phyloP scores from a whole-genome alignment of 1,140 invertebrate genomes.

The Sycophaga agraensis region DNA sequence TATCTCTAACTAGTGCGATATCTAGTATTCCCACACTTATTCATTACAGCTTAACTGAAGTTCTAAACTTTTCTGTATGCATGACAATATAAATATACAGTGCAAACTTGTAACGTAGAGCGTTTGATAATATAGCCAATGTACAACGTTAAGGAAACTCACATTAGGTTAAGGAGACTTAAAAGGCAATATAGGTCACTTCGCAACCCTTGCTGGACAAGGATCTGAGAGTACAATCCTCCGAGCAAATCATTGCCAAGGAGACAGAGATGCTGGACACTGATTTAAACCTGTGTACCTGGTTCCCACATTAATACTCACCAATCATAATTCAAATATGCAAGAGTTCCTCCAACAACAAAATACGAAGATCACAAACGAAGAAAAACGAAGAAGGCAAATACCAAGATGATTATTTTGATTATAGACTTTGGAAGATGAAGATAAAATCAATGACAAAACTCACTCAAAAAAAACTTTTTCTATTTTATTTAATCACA shows the following conservation, averaged over 20 bases:
- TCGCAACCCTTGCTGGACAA: constrained; percentile 1
- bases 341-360: background rate
- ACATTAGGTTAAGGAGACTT: background rate
- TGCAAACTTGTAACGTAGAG: constrained; percentile 9
- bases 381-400: constrained; percentile 8
- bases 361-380: background rate
- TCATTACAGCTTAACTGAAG: background rate
- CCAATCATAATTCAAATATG: too few relatives aligned
- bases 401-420: constrained; percentile 2
- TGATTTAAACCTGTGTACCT: constrained; percentile 38
- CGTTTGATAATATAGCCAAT: background rate
- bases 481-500: background rate
- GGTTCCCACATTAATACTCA: constrained; percentile 58
- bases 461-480: background rate
- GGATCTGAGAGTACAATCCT: constrained; percentile 17
- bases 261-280: background rate
- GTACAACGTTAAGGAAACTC: background rate
- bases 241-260: background rate
- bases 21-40: constrained; percentile 1
- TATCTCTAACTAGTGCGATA: too few relatives aligned
- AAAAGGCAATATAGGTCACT: background rate
- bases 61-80: constrained; percentile 54
- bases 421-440: too few relatives aligned
- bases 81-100: constrained; percentile 39
- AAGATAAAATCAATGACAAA: background rate